These are phyloP conservation scores for Naso thynnoides DNA, from an alignment of 2,797 vertebrate genomes.

Conservation along the genomic window DNA sequence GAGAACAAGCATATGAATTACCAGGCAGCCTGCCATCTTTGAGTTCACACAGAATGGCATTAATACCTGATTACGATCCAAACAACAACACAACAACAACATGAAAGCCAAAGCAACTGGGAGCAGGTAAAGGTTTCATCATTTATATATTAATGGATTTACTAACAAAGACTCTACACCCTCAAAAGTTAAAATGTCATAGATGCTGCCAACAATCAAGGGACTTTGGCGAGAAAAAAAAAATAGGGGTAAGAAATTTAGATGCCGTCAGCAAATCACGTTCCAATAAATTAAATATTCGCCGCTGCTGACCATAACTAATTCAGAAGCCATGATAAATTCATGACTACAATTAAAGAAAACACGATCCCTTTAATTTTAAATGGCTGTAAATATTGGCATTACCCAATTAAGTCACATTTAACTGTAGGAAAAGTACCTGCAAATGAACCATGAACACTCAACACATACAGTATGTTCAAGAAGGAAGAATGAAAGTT, in stretches of 20 bases:
- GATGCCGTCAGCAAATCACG: slow-evolving; percentile 85
- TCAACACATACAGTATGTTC: slow-evolving; percentile 12
- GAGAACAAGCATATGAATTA: slow-evolving; percentile 92
- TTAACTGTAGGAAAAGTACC: slow-evolving; percentile 67
- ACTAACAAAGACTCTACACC: slow-evolving; percentile 87
- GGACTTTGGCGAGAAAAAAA: slow-evolving; percentile 67
- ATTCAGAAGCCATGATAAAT: slow-evolving; percentile 86
- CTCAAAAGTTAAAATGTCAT: slow-evolving; percentile 85
- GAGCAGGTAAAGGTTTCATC: slow-evolving; percentile 92
- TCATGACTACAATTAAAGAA: slow-evolving; percentile 88
- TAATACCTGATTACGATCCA: slow-evolving; percentile 90
- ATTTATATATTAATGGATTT: slow-evolving; percentile 90
- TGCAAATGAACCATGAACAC: slow-evolving; percentile 58
- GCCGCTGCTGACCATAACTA: slow-evolving; percentile 87
- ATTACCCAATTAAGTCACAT: slow-evolving; percentile 86
- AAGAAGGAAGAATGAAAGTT: slow-evolving; percentile 18
- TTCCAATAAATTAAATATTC: slow-evolving; percentile 86
- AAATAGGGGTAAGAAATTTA: slow-evolving; percentile 59
- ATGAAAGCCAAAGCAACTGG: slow-evolving; percentile 89
- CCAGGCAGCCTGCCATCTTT: slow-evolving; percentile 89
- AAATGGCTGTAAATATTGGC: slow-evolving; percentile 88
- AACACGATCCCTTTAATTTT: slow-evolving; percentile 86
- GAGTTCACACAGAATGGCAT: slow-evolving; percentile 91
- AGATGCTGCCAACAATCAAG: slow-evolving; percentile 81
- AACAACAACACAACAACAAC: slow-evolving; percentile 91